A percentile compares a stretch with the other conserved stretches of the same genome.
Conservation (phyloP, 2,797 vertebrate genomes). For the Ctenochaetus hawaiiensis region DNA sequence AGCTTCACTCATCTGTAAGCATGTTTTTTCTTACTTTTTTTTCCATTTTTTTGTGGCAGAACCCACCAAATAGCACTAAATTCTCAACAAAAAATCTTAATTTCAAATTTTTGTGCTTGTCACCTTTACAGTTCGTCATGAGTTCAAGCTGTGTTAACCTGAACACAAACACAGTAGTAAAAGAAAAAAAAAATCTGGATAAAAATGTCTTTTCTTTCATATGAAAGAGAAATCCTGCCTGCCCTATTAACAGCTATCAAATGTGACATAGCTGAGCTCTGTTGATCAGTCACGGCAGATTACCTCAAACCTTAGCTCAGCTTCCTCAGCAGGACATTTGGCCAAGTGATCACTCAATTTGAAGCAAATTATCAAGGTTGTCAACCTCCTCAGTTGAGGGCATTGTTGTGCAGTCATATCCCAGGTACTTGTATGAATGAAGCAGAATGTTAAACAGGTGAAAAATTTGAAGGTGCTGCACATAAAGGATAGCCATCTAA, state of each 20-base stretch:
- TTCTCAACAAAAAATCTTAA: too few species aligned
- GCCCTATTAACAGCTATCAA: background rate
- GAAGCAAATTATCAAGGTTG: conserved; percentile 55
- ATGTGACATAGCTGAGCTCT: background rate
- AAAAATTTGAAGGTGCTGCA: conserved; percentile 46
- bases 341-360: conserved; percentile 53
- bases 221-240: too few species aligned
- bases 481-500: conserved; percentile 67
- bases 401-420: conserved; percentile 39
- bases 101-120: background rate
- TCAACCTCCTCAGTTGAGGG: conserved; percentile 46
- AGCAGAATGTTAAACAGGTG: conserved; percentile 62
- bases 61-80: background rate
- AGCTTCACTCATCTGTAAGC: conserved; percentile 70
- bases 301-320: conserved; percentile 12
- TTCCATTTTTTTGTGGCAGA: background rate
- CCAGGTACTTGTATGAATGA: conserved; percentile 44
- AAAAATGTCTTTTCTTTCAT: too few species aligned
- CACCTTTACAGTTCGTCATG: background rate
- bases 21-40: background rate
- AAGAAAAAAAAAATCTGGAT: too few species aligned
- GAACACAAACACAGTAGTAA: background rate
- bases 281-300: conserved; percentile 29
- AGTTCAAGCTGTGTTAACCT: conserved; percentile 10
- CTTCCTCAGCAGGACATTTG: conserved; percentile 35